Evolutionary conservation across 1,140 invertebrate species (phyloP).

Genomic region (Magallana gigas): DNA sequence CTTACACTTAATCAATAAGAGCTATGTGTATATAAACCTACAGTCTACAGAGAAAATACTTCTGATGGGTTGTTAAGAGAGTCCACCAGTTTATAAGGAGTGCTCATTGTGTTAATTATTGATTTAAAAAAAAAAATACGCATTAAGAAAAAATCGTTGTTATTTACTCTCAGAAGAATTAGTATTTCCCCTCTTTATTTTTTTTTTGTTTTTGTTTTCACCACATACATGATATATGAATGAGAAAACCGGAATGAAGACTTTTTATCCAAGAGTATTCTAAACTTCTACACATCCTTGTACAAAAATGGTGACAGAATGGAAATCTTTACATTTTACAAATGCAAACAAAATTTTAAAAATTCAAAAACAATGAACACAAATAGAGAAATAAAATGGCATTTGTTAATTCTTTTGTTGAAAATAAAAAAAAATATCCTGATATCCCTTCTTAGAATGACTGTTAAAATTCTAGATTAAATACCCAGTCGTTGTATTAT

Average conservation of each 20-base stretch:
- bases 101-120: no score
- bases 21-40: not conserved
- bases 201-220: no score
- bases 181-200: not conserved
- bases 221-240: not conserved
- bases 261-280: no score
- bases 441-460: not conserved
- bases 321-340: no score
- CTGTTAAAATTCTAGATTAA: slow-evolving; percentile 3
- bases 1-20: not conserved
- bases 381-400: not conserved
- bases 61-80: no score
- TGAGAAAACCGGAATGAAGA: not conserved
- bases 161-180: not conserved
- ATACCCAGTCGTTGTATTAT: not conserved
- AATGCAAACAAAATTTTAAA: not conserved
- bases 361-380: not conserved
- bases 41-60: not conserved
- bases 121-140: not conserved
- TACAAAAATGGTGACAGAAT: not conserved
- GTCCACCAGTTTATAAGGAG: no score
- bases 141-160: not conserved
- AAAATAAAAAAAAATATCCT: not conserved
- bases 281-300: not conserved
- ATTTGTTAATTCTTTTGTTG: not conserved